Evolutionary conservation across 1,140 invertebrate species (phyloP), one percentile per base, ranked within the genome.

Genomic region (Caenorhabditis elegans): DNA sequence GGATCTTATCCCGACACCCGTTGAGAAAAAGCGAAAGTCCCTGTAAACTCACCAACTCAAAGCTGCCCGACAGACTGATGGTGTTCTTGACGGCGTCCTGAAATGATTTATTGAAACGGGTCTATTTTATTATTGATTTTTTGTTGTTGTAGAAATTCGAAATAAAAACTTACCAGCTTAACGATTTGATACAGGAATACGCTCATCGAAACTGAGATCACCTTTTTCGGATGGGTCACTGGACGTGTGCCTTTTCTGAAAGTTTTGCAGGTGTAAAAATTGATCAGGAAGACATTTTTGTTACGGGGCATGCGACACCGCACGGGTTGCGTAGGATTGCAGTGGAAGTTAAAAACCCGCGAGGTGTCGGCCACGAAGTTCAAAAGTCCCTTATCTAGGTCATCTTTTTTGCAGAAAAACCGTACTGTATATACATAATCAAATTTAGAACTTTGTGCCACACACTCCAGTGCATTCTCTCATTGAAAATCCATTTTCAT

Each of bases 71-170:
- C 53, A 89, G 85, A 26, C 79, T 83, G 28, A 89, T 89, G 60
- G 88, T 89, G 82, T 89, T 89, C 53, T 90, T 89, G 34, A 89
- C 88, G 47, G 88, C 88, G 51, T 89, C 88, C 87, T 88, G 83
- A 85, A 43, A 43, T 43, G 15, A 43, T 43, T 43, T 15, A n/a
- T n/a, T n/a, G n/a, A 88, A 85, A 49, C 34, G 79, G 79, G 55
- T 80, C 17, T 43, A 2, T 17, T 34, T 76, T 47, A 17, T 43
- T 15, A 3, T 6, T 47, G 49, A n/a, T 48, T 53, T 53, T 43
- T 82, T 79, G 22, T 51, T 51, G 15, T 78, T 76, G 46, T 80
- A 43, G 24, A 43, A 39, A 15, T 36, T 75, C 28, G 6, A 28
- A 65, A 43, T 13, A 0, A 26, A 78, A 36, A 82, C 86, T 83